Evolutionary conservation across 2,888 invertebrate species (phyloP).

Genomic region (Pediacus dermestoides): DNA sequence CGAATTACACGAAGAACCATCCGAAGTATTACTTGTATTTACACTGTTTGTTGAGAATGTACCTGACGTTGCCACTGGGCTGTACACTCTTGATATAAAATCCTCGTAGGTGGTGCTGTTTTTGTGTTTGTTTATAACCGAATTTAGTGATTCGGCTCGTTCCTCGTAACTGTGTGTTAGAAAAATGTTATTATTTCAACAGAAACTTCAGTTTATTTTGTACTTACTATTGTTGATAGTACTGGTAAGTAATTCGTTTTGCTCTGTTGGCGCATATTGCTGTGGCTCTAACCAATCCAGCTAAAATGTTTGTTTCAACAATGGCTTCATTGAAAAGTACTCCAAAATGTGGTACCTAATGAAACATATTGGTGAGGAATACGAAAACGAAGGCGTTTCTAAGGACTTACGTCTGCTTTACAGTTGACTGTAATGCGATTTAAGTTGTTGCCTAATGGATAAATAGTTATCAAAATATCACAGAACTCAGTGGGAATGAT

Average conservation of each 20-base stretch:
- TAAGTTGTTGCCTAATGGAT: constrained; percentile 83
- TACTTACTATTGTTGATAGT: constrained; percentile 86
- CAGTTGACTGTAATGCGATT: constrained; percentile 85
- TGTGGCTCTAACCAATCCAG: constrained; percentile 84
- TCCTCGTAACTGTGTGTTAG: constrained; percentile 75
- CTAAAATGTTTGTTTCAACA: constrained; percentile 67
- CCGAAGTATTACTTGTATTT: constrained; percentile 33
- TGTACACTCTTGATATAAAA: constrained; percentile 71
- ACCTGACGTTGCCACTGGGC: constrained; percentile 59
- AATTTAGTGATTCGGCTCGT: constrained; percentile 78
- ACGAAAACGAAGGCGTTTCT: no score
- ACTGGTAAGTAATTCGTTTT: constrained; percentile 82
- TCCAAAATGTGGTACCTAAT: constrained; percentile 83
- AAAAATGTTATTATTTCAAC: not conserved
- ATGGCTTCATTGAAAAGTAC: constrained; percentile 92
- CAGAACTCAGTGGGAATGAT: constrained; percentile 99
- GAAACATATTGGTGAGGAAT: not conserved
- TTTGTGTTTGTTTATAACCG: constrained; percentile 81
- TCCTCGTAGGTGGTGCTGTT: constrained; percentile 87
- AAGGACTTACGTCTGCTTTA: constrained; percentile 72
- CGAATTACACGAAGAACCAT: constrained; percentile 43
- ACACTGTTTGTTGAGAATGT: constrained; percentile 43
- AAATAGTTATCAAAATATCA: constrained; percentile 94
- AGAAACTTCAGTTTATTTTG: not conserved
- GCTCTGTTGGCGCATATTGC: constrained; percentile 90